phyloP scores from a whole-genome alignment of 2,888 invertebrate genomes.

The Labia minor region DNA sequence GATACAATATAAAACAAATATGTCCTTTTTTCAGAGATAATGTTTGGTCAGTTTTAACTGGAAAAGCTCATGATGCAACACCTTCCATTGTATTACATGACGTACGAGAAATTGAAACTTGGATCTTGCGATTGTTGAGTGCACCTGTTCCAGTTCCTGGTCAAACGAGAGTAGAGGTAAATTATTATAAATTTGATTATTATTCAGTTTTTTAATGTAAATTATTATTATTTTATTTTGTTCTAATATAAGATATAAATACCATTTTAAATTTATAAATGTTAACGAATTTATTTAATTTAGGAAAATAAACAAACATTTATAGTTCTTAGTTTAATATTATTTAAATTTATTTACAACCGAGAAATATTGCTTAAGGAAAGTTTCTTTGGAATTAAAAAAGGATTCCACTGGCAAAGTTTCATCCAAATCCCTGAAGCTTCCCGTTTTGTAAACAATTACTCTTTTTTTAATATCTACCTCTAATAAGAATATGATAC shows the following conservation, averaged over 20 bases:
- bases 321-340: too few species aligned
- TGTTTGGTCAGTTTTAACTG: constrained; percentile 91
- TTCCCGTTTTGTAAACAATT: too few species aligned
- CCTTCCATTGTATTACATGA: constrained; percentile 88
- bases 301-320: too few species aligned
- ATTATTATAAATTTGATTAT: background rate
- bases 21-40: constrained; percentile 58
- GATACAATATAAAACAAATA: too few species aligned
- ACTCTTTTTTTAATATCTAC: too few species aligned
- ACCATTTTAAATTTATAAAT: background rate
- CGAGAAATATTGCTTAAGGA: too few species aligned
- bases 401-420: too few species aligned
- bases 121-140: constrained; percentile 91
- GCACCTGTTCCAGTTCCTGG: constrained; percentile 97
- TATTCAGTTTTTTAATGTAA: too few species aligned
- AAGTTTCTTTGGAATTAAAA: too few species aligned
- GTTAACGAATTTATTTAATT: background rate
- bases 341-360: too few species aligned
- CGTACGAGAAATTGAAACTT: constrained; percentile 95
- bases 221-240: background rate
- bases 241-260: constrained; percentile 17
- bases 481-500: too few species aligned
- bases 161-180: constrained; percentile 68
- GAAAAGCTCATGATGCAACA: constrained; percentile 65
- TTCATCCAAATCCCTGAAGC: too few species aligned